Evolutionary conservation across 2,113 vertebrate genomes (phyloP).

Genomic region (Cheirogaleus medius): DNA sequence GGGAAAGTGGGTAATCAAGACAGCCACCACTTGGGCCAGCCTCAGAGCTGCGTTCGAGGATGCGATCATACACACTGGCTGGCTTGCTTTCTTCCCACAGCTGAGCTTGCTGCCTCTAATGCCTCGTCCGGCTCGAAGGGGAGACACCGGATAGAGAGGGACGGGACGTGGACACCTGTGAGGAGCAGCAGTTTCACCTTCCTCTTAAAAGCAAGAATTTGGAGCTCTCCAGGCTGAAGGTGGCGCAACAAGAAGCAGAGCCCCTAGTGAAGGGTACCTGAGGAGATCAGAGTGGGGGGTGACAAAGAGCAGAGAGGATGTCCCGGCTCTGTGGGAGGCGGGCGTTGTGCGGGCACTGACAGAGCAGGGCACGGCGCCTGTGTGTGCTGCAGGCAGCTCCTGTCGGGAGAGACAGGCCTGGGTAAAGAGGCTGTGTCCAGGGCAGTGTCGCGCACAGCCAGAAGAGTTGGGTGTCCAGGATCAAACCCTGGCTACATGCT

Average conservation of each 20-base stretch:
- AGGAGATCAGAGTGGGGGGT: background rate
- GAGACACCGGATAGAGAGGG: background rate
- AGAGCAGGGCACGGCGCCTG: background rate
- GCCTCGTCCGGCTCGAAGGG: background rate
- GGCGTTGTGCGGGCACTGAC: fast-evolving
- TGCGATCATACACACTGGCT: background rate
- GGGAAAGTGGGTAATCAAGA: background rate
- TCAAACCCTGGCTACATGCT: background rate
- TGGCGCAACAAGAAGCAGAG: background rate
- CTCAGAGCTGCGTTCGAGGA: fast-evolving
- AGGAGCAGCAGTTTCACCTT: background rate
- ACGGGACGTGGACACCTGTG: background rate
- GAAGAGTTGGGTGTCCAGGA: background rate
- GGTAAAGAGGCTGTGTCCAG: background rate
- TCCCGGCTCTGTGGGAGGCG: background rate
- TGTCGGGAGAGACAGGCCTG: background rate
- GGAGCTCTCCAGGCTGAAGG: background rate
- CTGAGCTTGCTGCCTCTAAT: background rate
- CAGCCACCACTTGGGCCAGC: background rate
- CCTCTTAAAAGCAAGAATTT: background rate
- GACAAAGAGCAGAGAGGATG: too few relatives aligned
- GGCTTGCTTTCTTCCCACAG: background rate
- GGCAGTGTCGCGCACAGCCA: background rate
- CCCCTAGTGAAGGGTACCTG: background rate
- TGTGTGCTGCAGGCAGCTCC: background rate